A percentile compares a stretch with the other conserved stretches of the same genome.
Evolutionary conservation across 35 echinoderm and acorn worm genomes (phyloP).

Genomic region (Stichopus chloronotus): DNA sequence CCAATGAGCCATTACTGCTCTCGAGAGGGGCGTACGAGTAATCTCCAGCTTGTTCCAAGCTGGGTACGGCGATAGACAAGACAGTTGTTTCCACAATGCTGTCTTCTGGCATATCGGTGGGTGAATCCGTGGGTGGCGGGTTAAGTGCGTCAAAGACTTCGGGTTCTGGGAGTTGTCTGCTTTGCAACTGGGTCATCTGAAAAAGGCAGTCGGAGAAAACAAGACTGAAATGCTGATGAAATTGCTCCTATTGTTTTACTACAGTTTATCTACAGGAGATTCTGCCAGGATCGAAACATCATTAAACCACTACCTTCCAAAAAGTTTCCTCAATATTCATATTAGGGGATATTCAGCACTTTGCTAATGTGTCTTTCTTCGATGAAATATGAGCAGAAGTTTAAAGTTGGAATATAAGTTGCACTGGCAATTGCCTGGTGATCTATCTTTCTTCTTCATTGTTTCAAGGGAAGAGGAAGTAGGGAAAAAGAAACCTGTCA

Average conservation of each 20-base stretch:
- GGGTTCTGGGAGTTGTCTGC: neutral
- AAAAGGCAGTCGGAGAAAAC: neutral
- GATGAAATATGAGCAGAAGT: neutral
- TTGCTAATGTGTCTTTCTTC: neutral
- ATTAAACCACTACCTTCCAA: neutral
- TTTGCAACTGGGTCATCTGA: constrained; percentile 24
- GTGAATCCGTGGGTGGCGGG: neutral
- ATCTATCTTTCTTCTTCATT: too few relatives aligned
- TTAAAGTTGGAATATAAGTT: too few relatives aligned
- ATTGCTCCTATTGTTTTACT: neutral
- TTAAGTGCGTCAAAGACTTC: constrained; percentile 35
- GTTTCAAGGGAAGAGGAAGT: too few relatives aligned
- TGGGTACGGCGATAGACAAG: neutral
- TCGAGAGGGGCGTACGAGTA: neutral
- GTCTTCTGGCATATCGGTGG: neutral
- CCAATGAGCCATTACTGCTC: neutral
- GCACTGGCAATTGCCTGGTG: too few relatives aligned
- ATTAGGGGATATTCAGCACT: neutral
- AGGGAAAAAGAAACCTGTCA: too few relatives aligned
- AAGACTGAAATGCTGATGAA: neutral
- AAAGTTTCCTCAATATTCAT: neutral
- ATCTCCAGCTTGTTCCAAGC: neutral
- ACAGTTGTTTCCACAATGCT: neutral
- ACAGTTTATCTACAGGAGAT: neutral
- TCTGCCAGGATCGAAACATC: neutral